Evolutionary conservation across 2,113 vertebrate genomes (phyloP).

Genomic region (Neogobius melanostomus): DNA sequence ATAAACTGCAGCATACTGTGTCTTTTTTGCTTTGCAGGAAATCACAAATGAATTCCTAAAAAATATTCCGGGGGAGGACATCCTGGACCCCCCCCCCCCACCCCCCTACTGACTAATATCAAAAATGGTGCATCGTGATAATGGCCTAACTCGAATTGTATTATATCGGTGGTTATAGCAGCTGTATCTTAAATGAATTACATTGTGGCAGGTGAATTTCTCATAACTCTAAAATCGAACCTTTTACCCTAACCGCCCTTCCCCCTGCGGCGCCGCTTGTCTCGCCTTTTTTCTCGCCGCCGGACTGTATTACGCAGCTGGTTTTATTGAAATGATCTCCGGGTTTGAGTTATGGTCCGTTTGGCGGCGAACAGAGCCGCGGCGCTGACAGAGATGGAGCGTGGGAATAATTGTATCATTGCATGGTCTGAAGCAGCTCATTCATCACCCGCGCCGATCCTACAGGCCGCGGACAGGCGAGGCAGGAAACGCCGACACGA

Average conservation of each 20-base stretch:
- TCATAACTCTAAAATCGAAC: no score
- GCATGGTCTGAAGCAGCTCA: conserved; percentile 50
- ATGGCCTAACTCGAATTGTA: no score
- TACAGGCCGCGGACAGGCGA: conserved; percentile 3
- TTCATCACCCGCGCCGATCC: conserved; percentile 48
- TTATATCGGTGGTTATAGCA: no score
- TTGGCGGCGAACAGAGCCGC: conserved; percentile 30
- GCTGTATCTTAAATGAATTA: no score
- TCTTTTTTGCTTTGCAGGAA: no score
- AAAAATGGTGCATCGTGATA: no score
- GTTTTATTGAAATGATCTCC: conserved; percentile 35
- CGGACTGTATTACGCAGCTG: not conserved
- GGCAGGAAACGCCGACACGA: conserved; percentile 12
- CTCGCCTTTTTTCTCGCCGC: not conserved
- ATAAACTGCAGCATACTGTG: no score
- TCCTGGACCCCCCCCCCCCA: no score
- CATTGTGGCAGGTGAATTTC: no score
- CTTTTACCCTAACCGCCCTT: not conserved
- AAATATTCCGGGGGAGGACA: no score
- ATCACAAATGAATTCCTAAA: no score
- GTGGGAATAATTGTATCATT: conserved; percentile 53
- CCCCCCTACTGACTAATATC: no score
- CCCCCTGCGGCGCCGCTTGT: not conserved
- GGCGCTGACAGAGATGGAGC: conserved; percentile 63
- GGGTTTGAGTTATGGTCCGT: conserved; percentile 42